These are phyloP conservation scores for Tetramorium parvispinum DNA, from an alignment of 1,140 invertebrate genomes.

Conservation along the genomic window DNA sequence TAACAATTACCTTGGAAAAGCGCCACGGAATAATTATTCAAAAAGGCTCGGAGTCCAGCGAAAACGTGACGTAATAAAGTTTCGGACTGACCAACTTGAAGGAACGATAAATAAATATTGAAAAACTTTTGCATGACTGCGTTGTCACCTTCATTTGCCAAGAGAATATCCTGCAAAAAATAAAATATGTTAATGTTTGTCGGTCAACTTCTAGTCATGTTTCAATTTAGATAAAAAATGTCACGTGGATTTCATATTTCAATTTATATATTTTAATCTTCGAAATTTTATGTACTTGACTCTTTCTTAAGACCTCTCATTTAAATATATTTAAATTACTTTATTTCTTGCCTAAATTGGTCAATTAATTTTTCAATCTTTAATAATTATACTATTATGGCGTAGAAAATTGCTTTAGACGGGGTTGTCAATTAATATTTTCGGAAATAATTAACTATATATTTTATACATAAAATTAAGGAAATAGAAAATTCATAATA, in stretches of 20 bases:
- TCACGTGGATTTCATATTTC: not conserved
- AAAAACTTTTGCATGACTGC: constrained; percentile 92
- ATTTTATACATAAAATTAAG: constrained; percentile 10
- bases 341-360: not conserved
- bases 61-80: constrained; percentile 95
- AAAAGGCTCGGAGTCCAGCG: constrained; percentile 94
- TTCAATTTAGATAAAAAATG: not conserved
- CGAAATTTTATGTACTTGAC: not conserved
- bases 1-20: constrained; percentile 91
- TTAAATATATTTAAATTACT: not conserved
- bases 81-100: constrained; percentile 96
- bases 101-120: constrained; percentile 93
- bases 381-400: not conserved
- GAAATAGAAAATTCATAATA: not conserved
- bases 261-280: not conserved
- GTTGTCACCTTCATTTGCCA: constrained; percentile 91
- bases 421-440: not conserved
- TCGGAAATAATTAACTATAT: not conserved
- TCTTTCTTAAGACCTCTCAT: not conserved
- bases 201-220: not conserved
- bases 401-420: not conserved
- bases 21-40: constrained; percentile 94
- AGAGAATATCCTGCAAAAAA: constrained; percentile 86
- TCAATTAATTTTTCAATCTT: not conserved
- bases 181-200: not conserved